phyloP scores from a whole-genome alignment of 2,888 invertebrate genomes.

The Himalopsyche kuldschensis region DNA sequence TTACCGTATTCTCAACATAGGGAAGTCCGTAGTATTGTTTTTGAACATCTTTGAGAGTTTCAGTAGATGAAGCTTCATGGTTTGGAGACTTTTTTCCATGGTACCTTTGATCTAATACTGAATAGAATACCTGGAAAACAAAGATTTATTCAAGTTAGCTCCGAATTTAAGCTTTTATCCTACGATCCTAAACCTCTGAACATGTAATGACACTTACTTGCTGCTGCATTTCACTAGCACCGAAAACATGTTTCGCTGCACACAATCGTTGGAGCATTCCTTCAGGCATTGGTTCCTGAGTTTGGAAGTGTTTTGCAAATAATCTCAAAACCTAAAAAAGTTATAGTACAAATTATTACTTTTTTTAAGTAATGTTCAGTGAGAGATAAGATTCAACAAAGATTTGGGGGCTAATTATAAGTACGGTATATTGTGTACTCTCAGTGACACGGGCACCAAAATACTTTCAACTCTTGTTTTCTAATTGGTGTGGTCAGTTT shows the following conservation, averaged over 20 bases:
- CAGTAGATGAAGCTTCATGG: conserved; percentile 63
- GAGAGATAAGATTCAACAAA: neutral
- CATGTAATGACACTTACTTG: conserved; percentile 58
- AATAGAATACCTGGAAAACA: conserved; percentile 77
- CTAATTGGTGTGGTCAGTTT: no score
- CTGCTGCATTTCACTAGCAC: conserved; percentile 84
- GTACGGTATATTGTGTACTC: neutral
- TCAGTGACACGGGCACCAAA: neutral
- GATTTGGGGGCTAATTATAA: neutral
- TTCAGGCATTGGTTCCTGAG: conserved; percentile 80
- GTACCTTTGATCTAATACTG: conserved; percentile 87
- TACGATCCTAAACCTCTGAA: neutral
- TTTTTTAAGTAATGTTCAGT: no score
- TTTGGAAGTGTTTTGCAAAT: conserved; percentile 91
- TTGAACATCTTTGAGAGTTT: conserved; percentile 76
- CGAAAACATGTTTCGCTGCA: conserved; percentile 83
- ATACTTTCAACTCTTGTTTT: no score
- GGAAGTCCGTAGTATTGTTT: conserved; percentile 83
- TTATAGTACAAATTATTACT: neutral
- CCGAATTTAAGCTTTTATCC: neutral
- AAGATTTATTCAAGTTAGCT: neutral
- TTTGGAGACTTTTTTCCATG: conserved; percentile 66
- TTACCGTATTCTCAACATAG: conserved; percentile 82
- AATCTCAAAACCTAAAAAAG: conserved; percentile 70
- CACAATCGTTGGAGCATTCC: conserved; percentile 78